These are phyloP conservation scores for Pogonophryne albipinna DNA, from an alignment of 2,797 vertebrate genomes.

Conservation along the genomic window DNA sequence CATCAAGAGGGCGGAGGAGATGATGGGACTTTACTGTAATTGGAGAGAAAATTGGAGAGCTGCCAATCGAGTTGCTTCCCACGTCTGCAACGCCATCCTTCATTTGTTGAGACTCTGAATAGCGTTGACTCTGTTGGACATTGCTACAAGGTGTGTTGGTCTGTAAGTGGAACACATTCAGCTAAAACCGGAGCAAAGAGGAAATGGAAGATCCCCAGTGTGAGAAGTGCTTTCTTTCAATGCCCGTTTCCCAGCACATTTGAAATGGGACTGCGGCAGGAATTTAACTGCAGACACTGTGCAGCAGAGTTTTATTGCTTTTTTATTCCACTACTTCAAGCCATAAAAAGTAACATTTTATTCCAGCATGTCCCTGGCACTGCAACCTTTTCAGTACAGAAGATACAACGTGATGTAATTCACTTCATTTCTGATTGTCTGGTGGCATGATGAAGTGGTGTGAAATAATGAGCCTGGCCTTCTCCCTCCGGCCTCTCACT, in stretches of 20 bases:
- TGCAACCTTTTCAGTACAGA: constrained; percentile 26
- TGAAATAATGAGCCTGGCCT: constrained; percentile 55
- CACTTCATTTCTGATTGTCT: constrained; percentile 21
- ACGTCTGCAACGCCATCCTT: constrained; percentile 62
- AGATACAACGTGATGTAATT: constrained; percentile 17
- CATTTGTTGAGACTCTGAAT: constrained; percentile 51
- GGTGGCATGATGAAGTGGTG: constrained; percentile 3
- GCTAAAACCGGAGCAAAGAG: neutral
- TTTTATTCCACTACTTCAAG: constrained; percentile 8
- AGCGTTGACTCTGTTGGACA: constrained; percentile 38
- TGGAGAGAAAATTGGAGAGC: constrained; percentile 56
- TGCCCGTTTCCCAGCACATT: neutral
- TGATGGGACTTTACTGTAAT: constrained; percentile 64
- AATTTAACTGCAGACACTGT: neutral
- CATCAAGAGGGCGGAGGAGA: constrained; percentile 49
- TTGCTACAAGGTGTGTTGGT: constrained; percentile 28
- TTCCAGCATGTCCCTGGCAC: neutral
- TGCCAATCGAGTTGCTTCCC: constrained; percentile 65
- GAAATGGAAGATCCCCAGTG: constrained; percentile 1
- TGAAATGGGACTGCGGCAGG: neutral
- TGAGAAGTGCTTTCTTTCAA: neutral
- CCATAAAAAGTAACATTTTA: neutral
- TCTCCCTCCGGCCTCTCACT: constrained; percentile 24
- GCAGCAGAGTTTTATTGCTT: neutral
- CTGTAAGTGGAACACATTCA: constrained; percentile 31